These are phyloP conservation scores for Gobionotothen gibberifrons DNA, from an alignment of 2,797 vertebrate genomes.

Conservation along the genomic window DNA sequence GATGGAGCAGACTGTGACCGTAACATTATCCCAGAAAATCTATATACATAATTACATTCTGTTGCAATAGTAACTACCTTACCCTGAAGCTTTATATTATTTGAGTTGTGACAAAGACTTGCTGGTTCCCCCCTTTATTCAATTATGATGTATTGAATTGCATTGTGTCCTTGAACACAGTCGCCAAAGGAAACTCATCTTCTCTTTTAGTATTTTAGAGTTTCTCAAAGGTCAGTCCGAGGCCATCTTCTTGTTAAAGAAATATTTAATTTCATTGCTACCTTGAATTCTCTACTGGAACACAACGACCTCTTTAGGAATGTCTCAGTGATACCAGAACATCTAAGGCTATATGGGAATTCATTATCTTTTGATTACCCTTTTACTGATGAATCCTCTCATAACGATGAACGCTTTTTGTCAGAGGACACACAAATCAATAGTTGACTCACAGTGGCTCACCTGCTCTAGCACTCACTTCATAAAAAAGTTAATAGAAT, in stretches of 20 bases:
- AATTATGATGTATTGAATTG: background rate
- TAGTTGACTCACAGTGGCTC: background rate
- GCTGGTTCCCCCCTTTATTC: background rate
- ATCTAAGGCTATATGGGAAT: slow-evolving; percentile 1
- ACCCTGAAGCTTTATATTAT: background rate
- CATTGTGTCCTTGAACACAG: background rate
- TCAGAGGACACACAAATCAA: background rate
- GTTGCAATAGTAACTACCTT: background rate
- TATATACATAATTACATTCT: too few relatives aligned
- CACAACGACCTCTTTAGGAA: background rate
- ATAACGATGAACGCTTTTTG: background rate
- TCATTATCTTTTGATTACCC: background rate
- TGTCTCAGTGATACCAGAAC: background rate
- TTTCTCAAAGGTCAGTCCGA: background rate
- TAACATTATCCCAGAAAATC: background rate
- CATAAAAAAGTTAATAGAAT: too few relatives aligned
- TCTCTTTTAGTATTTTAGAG: background rate
- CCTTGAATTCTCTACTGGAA: background rate
- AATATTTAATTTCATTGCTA: background rate
- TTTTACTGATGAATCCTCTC: background rate
- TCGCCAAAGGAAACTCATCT: background rate
- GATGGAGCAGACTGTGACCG: too few relatives aligned
- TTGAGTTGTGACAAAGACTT: background rate
- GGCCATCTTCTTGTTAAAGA: background rate
- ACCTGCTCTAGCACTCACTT: background rate